Conservation (phyloP, 1,140 invertebrate species). For the Tribolium castaneum region DNA sequence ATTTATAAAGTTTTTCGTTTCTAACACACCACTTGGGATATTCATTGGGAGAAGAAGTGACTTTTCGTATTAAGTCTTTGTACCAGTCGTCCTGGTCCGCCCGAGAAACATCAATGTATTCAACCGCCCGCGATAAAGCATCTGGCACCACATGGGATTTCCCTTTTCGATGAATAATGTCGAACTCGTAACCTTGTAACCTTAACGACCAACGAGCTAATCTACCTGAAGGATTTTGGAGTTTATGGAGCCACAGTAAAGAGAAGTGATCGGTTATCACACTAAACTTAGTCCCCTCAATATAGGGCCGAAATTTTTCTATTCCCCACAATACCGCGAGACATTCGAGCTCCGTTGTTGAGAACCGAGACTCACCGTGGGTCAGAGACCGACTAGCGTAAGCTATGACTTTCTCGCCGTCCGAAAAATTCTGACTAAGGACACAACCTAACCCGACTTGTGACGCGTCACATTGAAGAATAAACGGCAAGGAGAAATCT, state of each 20-base stretch:
- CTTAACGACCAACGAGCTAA: conserved; percentile 64
- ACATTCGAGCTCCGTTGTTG: conserved; percentile 64
- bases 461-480: conserved; percentile 50
- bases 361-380: conserved; percentile 61
- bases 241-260: conserved; percentile 63
- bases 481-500: conserved; percentile 35
- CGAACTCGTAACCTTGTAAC: conserved; percentile 63
- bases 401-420: conserved; percentile 57
- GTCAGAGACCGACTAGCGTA: conserved; percentile 63
- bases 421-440: conserved; percentile 51
- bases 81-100: neutral
- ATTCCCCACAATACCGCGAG: conserved; percentile 64
- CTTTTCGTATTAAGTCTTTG: neutral
- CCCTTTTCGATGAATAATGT: conserved; percentile 62
- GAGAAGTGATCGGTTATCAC: conserved; percentile 66
- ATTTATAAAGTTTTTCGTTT: too few species aligned
- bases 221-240: conserved; percentile 62
- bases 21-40: too few species aligned
- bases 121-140: conserved; percentile 54
- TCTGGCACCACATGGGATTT: conserved; percentile 59
- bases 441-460: conserved; percentile 55
- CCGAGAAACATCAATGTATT: conserved; percentile 9
- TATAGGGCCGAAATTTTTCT: conserved; percentile 63
- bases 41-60: neutral
- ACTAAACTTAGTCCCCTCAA: conserved; percentile 63